A percentile compares a stretch with the other conserved stretches of the same genome.
These are phyloP conservation scores for Loriculus beryllinus DNA, from an alignment of 2,797 vertebrate genomes.

Conservation along the genomic window DNA sequence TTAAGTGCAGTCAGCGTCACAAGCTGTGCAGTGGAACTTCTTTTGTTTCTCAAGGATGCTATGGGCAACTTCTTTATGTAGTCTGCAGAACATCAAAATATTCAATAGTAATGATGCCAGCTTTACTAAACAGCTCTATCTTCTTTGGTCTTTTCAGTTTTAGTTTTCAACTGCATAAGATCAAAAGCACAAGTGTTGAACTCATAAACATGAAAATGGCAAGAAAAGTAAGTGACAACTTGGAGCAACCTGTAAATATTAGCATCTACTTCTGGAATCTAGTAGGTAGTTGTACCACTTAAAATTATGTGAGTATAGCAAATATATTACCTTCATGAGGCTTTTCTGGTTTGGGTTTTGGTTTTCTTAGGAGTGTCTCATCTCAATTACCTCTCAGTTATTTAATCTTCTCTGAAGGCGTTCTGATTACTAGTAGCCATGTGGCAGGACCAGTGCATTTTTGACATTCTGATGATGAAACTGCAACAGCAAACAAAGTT, in stretches of 20 bases:
- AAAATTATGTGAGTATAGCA: neutral
- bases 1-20: neutral
- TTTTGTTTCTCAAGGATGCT: neutral
- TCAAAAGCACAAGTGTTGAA: neutral
- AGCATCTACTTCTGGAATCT: neutral
- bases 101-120: neutral
- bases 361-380: conserved; percentile 10
- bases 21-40: neutral
- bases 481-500: neutral
- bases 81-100: neutral
- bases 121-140: neutral
- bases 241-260: neutral
- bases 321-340: neutral
- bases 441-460: conserved; percentile 15
- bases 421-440: neutral
- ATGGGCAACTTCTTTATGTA: neutral
- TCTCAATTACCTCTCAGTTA: neutral
- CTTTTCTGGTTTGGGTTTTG: conserved; percentile 28
- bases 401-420: neutral
- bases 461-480: conserved; percentile 45
- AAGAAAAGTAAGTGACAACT: neutral
- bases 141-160: neutral
- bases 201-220: neutral
- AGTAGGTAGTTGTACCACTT: neutral
- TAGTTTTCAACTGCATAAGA: neutral